phyloP scores from a whole-genome alignment of 2,797 vertebrate species.

The Chelon auratus region DNA sequence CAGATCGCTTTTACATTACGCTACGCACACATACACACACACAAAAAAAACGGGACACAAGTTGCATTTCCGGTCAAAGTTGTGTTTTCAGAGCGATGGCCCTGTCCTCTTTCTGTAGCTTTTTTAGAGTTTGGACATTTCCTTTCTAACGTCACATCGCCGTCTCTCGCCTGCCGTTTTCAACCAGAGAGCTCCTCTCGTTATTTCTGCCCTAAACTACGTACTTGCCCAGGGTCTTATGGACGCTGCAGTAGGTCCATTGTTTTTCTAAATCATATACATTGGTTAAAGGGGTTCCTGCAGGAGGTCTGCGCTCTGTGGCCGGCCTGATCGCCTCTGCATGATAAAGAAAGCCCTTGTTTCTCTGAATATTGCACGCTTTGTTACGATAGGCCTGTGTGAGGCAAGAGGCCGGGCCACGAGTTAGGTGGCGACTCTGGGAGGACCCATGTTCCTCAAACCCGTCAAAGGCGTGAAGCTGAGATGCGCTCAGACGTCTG shows the following conservation, averaged over 20 bases:
- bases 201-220: too few relatives aligned
- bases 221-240: too few relatives aligned
- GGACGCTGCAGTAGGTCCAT: not conserved
- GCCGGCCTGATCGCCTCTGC: slow-evolving; percentile 37
- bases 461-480: not conserved
- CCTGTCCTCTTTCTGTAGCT: slow-evolving; percentile 37
- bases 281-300: slow-evolving; percentile 1
- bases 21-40: slow-evolving; percentile 88
- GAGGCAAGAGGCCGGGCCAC: slow-evolving; percentile 43
- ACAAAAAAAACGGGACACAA: slow-evolving; percentile 88
- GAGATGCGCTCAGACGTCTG: not conserved
- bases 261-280: not conserved
- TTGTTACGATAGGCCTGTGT: slow-evolving; percentile 58
- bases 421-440: slow-evolving; percentile 2
- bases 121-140: slow-evolving; percentile 1
- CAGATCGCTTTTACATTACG: slow-evolving; percentile 87
- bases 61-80: slow-evolving; percentile 88
- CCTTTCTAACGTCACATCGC: not conserved
- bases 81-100: slow-evolving; percentile 51
- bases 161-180: not conserved
- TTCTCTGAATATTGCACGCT: slow-evolving; percentile 82
- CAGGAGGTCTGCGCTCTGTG: not conserved
- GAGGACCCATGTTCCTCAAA: slow-evolving; percentile 3
- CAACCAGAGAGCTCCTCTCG: not conserved
- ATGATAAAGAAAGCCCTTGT: slow-evolving; percentile 76